phyloP scores from a whole-genome alignment of 2,888 invertebrate genomes.

The Polydrusus cervinus region DNA sequence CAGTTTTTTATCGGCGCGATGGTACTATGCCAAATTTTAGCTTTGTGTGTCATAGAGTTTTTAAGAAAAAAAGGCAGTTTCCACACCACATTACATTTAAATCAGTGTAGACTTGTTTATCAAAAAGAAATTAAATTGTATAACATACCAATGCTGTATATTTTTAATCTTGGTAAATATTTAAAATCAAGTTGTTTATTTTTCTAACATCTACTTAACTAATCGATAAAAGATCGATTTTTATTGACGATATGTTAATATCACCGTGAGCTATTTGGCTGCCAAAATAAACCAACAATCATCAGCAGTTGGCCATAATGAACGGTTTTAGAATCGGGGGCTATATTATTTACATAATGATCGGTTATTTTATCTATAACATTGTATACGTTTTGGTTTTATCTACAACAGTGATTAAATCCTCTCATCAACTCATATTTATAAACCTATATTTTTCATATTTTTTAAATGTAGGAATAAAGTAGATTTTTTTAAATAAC shows the following conservation, averaged over 20 bases:
- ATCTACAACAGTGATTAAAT: background rate
- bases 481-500: no score
- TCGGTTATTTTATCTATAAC: background rate
- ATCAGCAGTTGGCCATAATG: background rate
- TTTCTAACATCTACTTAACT: slow-evolving; percentile 1
- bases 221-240: background rate
- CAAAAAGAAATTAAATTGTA: no score
- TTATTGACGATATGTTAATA: slow-evolving; percentile 7
- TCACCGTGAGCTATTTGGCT: slow-evolving; percentile 1
- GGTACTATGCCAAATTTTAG: no score
- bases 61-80: no score
- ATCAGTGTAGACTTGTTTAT: no score
- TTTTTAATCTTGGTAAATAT: background rate
- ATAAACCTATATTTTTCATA: no score
- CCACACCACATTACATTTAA: no score
- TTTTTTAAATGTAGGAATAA: no score
- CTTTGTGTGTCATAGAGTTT: no score
- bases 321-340: background rate
- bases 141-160: no score
- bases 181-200: slow-evolving; percentile 11
- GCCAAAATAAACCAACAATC: slow-evolving; percentile 22
- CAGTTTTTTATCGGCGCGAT: no score
- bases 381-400: background rate
- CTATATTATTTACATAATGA: background rate
- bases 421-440: no score